These are phyloP conservation scores for Trissolcus japonicus DNA, from an alignment of 2,888 invertebrate species.

Conservation along the genomic window DNA sequence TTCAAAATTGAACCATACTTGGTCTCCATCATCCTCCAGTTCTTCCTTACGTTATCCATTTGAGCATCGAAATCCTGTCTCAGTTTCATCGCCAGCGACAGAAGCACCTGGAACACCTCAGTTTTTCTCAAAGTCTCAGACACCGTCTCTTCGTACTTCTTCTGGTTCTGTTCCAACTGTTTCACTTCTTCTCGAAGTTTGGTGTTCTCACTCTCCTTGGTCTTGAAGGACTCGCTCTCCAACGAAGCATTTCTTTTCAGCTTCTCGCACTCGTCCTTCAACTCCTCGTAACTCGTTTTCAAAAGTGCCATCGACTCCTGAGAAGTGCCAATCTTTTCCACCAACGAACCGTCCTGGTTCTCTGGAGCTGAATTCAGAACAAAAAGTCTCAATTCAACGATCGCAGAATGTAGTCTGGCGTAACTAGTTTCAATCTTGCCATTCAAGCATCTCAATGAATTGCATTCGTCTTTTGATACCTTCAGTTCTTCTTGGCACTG, in stretches of 20 bases:
- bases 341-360: neutral
- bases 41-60: conserved; percentile 11
- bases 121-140: conserved; percentile 42
- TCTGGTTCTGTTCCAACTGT: conserved; percentile 35
- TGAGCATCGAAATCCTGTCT: conserved; percentile 56
- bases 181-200: conserved; percentile 50
- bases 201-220: conserved; percentile 14
- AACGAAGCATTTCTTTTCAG: conserved; percentile 54
- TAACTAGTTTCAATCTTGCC: conserved; percentile 9
- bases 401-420: conserved; percentile 3
- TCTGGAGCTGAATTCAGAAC: neutral
- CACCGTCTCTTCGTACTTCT: conserved; percentile 35
- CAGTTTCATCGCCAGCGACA: conserved; percentile 43
- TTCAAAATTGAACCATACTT: conserved; percentile 17
- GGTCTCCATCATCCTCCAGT: conserved; percentile 5
- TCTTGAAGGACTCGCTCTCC: conserved; percentile 38
- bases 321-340: conserved; percentile 9
- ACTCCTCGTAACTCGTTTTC: conserved; percentile 4
- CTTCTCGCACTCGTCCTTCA: conserved; percentile 27
- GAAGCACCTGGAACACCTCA: conserved; percentile 51
- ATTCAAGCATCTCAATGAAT: conserved; percentile 4
- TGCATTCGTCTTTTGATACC: conserved; percentile 10
- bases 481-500: conserved; percentile 14
- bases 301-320: neutral
- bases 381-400: neutral